phyloP scores from a whole-genome alignment of 64 coral and sea anemone species.

The Platygyra sinensis region DNA sequence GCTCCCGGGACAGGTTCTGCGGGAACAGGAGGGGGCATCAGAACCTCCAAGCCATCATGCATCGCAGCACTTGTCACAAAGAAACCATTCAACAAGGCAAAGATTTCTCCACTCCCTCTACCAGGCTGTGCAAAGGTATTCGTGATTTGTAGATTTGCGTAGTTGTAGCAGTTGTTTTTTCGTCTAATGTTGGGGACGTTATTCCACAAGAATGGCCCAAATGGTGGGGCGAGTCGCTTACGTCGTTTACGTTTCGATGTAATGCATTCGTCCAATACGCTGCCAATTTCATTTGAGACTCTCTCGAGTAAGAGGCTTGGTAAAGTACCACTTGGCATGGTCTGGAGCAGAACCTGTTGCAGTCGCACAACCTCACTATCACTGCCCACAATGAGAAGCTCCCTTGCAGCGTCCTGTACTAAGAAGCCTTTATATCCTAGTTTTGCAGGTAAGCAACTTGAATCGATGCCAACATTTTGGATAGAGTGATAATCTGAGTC shows the following conservation, averaged over 20 bases:
- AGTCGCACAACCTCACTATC: neutral
- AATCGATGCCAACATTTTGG: neutral
- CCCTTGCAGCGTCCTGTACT: neutral
- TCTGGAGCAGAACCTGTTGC: neutral
- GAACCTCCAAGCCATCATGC: constrained; percentile 1
- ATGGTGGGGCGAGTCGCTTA: neutral
- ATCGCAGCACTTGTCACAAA: neutral
- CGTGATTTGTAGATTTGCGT: constrained; percentile 24
- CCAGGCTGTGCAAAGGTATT: constrained; percentile 39
- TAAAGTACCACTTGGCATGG: neutral
- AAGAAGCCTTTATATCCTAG: constrained; percentile 7
- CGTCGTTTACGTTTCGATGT: neutral
- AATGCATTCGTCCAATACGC: neutral
- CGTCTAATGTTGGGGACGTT: neutral
- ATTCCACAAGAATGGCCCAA: neutral
- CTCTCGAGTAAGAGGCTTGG: neutral
- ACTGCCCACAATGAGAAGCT: neutral
- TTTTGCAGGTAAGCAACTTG: neutral
- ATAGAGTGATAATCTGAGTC: too few species aligned
- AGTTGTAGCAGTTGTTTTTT: constrained; percentile 52
- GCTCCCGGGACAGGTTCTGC: neutral
- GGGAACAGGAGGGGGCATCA: neutral
- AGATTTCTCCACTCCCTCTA: neutral
- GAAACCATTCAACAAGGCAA: neutral
- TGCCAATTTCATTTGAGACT: neutral